Evolutionary conservation across 2,113 vertebrate genomes (phyloP), one percentile per base, ranked within the genome.

Genomic region (Dipodomys spectabilis): DNA sequence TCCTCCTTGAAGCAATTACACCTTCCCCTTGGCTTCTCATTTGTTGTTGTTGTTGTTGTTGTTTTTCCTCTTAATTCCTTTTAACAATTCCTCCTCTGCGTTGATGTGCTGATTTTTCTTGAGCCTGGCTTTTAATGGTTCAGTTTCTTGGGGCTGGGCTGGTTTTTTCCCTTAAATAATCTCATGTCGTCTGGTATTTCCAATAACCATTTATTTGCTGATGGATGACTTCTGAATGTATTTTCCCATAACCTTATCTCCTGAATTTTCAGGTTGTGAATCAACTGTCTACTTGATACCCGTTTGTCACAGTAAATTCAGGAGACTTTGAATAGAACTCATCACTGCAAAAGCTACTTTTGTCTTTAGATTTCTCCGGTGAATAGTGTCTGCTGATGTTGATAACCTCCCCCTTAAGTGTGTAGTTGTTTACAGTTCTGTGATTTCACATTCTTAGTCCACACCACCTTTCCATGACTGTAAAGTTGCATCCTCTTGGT

Each of bases 61-160:
- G 62, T 82, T 69, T 3, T 25, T 64, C 81, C 69, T 23, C 7
- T 49, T 57, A n/a, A 74, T 64, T 35, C 84, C 49, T 78, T 10
- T 53, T 67, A 6, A 23, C 8, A 67, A 0, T 62, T 90, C 18
- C 69, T 83, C 82, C 30, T 87, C 69, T 6, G 30, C 8, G 23
- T 64, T 82, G 73, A 19, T 80, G 13, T 25, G 67, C 44, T 69
- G 9, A 45, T 87, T 88, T 39, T 94, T 90, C 82, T 44, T 62
- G 32, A 90, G 82, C 71, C 44, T 57, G 44, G 79, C 23, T 19
- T 95, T 90, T 84, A 93, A 35, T 64, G 19, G 86, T 78, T 12
- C 9, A 4, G n/a, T 44, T 93, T 94, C 30, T 85, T 39, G 35
- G 13, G 32, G 1, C 27, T 74, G 19, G 64, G 35, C 69, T 30